A percentile compares a stretch with the other conserved stretches of the same genome.
Evolutionary conservation across 2,888 invertebrate genomes (phyloP).

Genomic region (Pseudococcus longispinus): DNA sequence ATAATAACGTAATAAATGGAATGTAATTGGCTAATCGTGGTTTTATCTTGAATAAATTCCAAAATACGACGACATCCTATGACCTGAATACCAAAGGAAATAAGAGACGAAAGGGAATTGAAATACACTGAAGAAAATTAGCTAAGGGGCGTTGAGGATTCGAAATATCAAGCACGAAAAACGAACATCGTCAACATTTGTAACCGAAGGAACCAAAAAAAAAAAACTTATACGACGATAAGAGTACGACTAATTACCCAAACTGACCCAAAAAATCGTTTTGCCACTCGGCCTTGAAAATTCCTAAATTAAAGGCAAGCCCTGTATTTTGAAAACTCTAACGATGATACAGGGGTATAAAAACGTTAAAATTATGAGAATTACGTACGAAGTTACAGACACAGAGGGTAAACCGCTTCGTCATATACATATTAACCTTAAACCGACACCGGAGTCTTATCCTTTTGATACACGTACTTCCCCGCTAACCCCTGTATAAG

Average conservation of each 20-base stretch:
- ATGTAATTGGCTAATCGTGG: neutral
- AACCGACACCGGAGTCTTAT: neutral
- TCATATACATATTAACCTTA: neutral
- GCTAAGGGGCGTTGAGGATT: no score
- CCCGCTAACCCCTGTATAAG: neutral
- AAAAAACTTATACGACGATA: neutral
- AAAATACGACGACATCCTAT: no score
- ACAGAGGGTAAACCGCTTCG: neutral
- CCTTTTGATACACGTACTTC: neutral
- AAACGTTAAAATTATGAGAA: neutral
- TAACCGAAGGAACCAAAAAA: no score
- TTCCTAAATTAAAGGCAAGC: neutral
- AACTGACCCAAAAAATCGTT: neutral
- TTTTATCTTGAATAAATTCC: neutral
- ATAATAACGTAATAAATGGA: neutral
- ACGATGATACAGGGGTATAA: neutral
- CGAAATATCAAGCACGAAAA: no score
- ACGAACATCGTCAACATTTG: no score
- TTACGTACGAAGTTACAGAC: no score
- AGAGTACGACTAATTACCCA: neutral
- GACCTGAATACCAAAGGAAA: no score
- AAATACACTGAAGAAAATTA: no score
- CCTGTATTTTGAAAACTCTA: neutral
- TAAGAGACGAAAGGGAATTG: no score
- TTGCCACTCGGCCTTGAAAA: neutral